Evolutionary conservation across 2,797 vertebrate genomes (phyloP), one percentile per base, ranked within the genome.

Genomic region (Rhyacichthys aspro): DNA sequence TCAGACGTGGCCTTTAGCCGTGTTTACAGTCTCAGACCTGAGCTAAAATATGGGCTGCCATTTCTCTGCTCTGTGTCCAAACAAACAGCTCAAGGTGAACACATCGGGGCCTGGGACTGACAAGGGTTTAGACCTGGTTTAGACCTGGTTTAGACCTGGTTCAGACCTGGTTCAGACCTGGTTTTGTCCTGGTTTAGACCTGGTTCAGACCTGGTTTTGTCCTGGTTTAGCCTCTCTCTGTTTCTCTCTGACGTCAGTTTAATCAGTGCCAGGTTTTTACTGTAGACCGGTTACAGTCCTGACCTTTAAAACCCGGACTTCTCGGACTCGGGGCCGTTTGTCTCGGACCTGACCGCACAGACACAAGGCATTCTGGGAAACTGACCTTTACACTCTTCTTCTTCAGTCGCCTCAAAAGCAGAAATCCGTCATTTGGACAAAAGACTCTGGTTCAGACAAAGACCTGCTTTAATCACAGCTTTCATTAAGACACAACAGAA

Each of bases 1-100:
- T 52, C 16, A 18, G 66, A 1, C 5, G 7, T 71, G 50, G 34
- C 67, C 58, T 83, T 82, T 67, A 1, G 15, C 2, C 6, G 11
- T 79, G 70, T 87, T 85, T 77, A 81, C 70, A 56, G 74, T 81
- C 41, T 64, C 39, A n/a, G n/a, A n/a, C 19, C 3, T 38, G 36
- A 58, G 46, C 48, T 72, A 58, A 86, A 85, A 85, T 88, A 87
- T 60, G 72, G 83, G 68, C 43, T 81, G 84, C 44, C 65, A 85
- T 89, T 89, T 87, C 38, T 5, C 19, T 23, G 19, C 55, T 67
- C 55, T 86, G 74, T 82, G 59, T 76, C 50, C 76, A 83, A 79
- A 88, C 82, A 88, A 88, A 88, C 79, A 86, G 11, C 14, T 19
- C 11, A 5, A 16, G 41, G 44, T 10, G 54, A 34, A n/a, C 38